A percentile compares a stretch with the other conserved stretches of the same genome.
These are phyloP conservation scores for Dromococcyx pavoninus DNA, from an alignment of 2,797 vertebrate genomes.

Conservation along the genomic window DNA sequence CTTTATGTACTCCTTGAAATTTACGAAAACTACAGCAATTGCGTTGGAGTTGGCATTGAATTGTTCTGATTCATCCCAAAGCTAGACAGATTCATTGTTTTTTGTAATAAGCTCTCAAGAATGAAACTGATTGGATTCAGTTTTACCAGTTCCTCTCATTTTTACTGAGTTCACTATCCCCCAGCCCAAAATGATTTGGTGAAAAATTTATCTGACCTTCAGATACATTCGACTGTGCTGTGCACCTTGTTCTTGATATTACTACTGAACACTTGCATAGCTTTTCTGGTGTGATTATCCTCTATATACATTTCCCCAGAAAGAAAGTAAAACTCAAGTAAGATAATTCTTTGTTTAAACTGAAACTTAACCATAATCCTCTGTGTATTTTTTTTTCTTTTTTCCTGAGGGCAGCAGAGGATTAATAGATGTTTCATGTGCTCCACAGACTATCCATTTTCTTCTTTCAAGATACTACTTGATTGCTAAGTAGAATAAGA, in stretches of 20 bases:
- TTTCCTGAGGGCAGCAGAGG: neutral
- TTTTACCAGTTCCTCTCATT: neutral
- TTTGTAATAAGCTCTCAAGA: neutral
- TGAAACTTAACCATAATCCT: neutral
- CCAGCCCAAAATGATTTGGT: neutral
- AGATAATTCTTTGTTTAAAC: neutral
- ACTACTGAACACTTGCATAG: neutral
- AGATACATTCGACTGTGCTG: neutral
- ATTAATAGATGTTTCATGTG: neutral
- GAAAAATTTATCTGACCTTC: neutral
- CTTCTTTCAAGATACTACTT: neutral
- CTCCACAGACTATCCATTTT: neutral
- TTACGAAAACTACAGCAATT: neutral
- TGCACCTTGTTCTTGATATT: neutral
- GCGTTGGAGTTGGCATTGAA: neutral
- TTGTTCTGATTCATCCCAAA: neutral
- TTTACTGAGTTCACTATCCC: neutral
- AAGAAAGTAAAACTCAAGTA: neutral
- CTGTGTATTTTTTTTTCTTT: neutral
- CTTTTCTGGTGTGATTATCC: neutral
- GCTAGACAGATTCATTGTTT: neutral
- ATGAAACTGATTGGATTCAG: neutral
- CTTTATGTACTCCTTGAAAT: neutral
- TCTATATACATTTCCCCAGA: neutral
- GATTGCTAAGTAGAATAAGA: slow-evolving; percentile 21